Conservation (phyloP, 2,797 vertebrate genomes). For the Miichthys miiuy region DNA sequence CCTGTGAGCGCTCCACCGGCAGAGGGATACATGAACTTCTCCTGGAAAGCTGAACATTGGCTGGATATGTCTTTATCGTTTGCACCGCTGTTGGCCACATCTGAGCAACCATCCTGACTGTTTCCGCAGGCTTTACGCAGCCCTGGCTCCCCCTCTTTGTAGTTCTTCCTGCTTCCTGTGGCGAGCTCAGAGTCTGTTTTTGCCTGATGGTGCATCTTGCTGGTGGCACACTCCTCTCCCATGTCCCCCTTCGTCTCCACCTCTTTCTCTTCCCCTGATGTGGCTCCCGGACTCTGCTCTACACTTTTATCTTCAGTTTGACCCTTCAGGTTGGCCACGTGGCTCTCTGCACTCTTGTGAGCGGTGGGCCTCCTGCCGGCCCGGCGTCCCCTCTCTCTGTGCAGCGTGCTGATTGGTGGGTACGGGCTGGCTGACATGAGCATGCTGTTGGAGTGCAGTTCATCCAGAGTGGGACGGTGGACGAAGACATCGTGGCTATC, state of each 20-base stretch:
- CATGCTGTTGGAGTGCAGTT: slow-evolving; percentile 89
- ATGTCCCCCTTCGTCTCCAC: slow-evolving; percentile 85
- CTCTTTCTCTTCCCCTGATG: slow-evolving; percentile 89
- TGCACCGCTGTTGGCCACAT: slow-evolving; percentile 73
- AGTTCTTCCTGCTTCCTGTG: slow-evolving; percentile 76
- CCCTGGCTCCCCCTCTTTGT: slow-evolving; percentile 83
- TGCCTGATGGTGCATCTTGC: slow-evolving; percentile 83
- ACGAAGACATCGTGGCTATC: slow-evolving; percentile 90
- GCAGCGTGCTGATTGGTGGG: slow-evolving; percentile 88
- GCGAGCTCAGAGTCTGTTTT: slow-evolving; percentile 84
- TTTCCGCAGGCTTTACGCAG: slow-evolving; percentile 83
- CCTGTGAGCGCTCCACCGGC: slow-evolving; percentile 79
- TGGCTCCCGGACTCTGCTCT: slow-evolving; percentile 80
- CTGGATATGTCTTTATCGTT: slow-evolving; percentile 87
- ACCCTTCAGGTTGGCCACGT: slow-evolving; percentile 79
- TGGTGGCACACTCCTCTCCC: slow-evolving; percentile 78
- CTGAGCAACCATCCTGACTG: slow-evolving; percentile 79
- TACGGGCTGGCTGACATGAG: slow-evolving; percentile 89
- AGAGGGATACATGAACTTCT: slow-evolving; percentile 88
- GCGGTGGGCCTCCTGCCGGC: slow-evolving; percentile 85
- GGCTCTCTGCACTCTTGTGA: slow-evolving; percentile 86
- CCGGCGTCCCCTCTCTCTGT: slow-evolving; percentile 89
- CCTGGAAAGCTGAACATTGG: slow-evolving; percentile 86
- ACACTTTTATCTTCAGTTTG: slow-evolving; percentile 86
- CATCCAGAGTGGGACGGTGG: slow-evolving; percentile 88